Percentiles rank a stretch among this genome's conserved stretches.
Conservation (phyloP, 1,140 invertebrate species). For the Notospermus geniculatus region DNA sequence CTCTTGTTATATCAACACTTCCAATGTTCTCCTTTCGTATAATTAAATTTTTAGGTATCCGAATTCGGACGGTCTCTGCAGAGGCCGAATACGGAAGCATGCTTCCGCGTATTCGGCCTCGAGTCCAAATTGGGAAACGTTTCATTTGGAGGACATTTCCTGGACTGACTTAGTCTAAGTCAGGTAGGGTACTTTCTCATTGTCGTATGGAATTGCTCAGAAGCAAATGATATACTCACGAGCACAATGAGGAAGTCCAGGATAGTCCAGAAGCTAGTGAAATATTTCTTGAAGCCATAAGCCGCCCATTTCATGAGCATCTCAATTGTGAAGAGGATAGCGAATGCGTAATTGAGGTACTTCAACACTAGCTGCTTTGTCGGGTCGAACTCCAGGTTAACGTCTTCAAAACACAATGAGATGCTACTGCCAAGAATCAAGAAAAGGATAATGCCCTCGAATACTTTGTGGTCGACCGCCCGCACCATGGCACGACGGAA, state of each 20-base stretch:
- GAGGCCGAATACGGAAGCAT: no score
- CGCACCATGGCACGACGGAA: constrained; percentile 85
- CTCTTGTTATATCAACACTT: neutral
- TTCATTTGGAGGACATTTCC: no score
- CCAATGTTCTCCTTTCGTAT: neutral
- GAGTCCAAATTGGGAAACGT: no score
- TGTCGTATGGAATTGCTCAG: no score
- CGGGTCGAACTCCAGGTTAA: constrained; percentile 82
- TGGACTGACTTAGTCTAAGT: no score
- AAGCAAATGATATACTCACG: constrained; percentile 75
- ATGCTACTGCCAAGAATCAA: constrained; percentile 96
- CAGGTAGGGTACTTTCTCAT: no score
- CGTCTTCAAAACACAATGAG: constrained; percentile 94
- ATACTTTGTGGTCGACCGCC: constrained; percentile 96
- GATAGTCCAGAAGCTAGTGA: constrained; percentile 98
- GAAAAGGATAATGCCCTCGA: constrained; percentile 95
- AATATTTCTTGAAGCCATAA: constrained; percentile 93
- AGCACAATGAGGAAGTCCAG: constrained; percentile 98
- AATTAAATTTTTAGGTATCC: neutral
- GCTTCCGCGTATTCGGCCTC: no score
- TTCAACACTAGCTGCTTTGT: constrained; percentile 82
- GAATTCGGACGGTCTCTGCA: no score
- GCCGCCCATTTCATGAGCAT: constrained; percentile 98
- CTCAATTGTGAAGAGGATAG: constrained; percentile 95
- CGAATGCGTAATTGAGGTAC: constrained; percentile 97